Conservation (phyloP, 2,113 vertebrate species). For the Lipophrys pholis region DNA sequence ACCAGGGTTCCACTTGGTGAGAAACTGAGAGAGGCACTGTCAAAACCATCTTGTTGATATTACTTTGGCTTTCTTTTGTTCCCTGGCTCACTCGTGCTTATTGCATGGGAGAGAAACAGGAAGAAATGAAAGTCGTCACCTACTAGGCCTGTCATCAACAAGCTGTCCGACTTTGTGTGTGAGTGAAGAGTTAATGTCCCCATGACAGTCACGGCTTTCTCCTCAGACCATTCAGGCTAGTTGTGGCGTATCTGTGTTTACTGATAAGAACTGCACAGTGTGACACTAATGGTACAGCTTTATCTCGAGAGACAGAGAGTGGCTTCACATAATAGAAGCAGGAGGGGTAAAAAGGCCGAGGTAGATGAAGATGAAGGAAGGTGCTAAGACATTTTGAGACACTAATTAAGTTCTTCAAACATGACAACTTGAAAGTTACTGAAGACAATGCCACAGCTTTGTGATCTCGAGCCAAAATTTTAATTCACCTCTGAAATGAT, state of each 20-base stretch:
- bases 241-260: conserved; percentile 47
- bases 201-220: conserved; percentile 11
- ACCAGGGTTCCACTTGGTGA: background rate
- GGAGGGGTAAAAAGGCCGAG: conserved; percentile 22
- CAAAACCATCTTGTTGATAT: conserved; percentile 5
- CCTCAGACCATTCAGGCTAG: conserved; percentile 1
- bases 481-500: conserved; percentile 28
- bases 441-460: background rate
- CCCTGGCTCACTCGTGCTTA: background rate
- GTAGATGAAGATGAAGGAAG: conserved; percentile 15
- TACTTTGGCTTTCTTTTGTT: conserved; percentile 22
- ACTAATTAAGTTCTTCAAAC: background rate
- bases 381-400: conserved; percentile 5
- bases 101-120: background rate
- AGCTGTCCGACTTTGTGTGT: background rate
- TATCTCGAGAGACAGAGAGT: conserved; percentile 47
- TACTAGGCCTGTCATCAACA: background rate
- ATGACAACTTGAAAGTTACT: conserved; percentile 9
- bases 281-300: conserved; percentile 51
- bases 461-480: conserved; percentile 26
- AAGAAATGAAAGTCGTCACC: background rate
- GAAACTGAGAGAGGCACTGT: background rate
- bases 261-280: conserved; percentile 43
- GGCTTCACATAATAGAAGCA: conserved; percentile 28
- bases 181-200: conserved; percentile 4